Base-by-base conservation (phyloP, 2,888 invertebrate genomes). In the Deilephila elpenor region DNA sequence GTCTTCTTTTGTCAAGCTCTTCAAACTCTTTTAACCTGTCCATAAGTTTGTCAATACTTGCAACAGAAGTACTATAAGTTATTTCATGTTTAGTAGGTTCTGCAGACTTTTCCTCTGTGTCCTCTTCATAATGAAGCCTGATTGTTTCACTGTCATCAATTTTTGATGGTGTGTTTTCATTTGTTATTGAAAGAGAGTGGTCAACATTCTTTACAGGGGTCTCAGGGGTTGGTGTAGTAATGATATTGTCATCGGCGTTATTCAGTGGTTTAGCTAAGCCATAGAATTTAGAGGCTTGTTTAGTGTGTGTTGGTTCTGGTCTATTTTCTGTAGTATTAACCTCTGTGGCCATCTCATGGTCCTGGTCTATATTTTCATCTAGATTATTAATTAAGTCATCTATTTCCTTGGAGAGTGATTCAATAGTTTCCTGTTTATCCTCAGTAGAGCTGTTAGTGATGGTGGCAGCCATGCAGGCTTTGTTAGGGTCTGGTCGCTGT, bases 41-140 rank as follows among this genome's bases (percentile, higher is more conserved):
- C 92, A 95, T 95, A 44, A 95, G 86, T 78, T 94, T 95, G 76
- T 94, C 95, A 81, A 95, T 95, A 78, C 93, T 94, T 20, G 94
- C 93, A 29, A 93, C 92, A 64, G 90, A 83, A 59, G 85, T 90
- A 75, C 89, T 93, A 78, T 89, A 94, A 44, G 91, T 84, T 74
- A 91, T 87, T 74, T 92, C 93, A 75, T 86, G 88, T 78, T 90
- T 90, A 8, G 83, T 81, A 29, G 83, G 80, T 62, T 94, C 94
- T 67, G 86, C 83, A 20, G 88, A 83, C 76, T 92, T 93, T 70
- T 94, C 94, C 29, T 84, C 86, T 0, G 93, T 88, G 78, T 94
- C 93, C 71, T 91, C 93, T 74, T 94, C 94, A 82, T 93, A 94
- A 80, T 91, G 92, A 70, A 95, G 88, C 76, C 91, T 88, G 59